Percentiles rank a stretch among this genome's conserved stretches.
Conservation (phyloP, 2,113 vertebrate species). For the Cnemophilus loriae region DNA sequence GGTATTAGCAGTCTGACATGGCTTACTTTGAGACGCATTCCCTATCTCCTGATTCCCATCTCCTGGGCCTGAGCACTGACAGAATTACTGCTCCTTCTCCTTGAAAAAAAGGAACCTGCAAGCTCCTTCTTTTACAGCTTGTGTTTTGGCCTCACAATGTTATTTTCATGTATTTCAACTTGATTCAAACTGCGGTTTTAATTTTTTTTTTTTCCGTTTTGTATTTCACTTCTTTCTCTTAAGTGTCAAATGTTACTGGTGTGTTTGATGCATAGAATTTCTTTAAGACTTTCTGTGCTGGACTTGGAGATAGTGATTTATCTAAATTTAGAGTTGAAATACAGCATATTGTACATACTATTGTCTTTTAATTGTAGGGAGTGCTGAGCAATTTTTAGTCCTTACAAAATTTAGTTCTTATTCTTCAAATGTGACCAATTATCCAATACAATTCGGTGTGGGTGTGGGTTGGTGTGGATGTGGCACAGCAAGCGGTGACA, state of each 20-base stretch:
- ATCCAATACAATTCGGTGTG: background rate
- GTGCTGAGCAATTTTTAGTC: background rate
- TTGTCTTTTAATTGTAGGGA: conserved; percentile 43
- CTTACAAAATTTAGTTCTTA: background rate
- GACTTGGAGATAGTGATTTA: conserved; percentile 19
- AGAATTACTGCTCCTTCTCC: background rate
- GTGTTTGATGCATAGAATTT: background rate
- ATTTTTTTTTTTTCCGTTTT: background rate
- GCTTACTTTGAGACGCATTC: conserved; percentile 21
- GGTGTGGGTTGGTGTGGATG: conserved; percentile 9
- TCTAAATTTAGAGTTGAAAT: conserved; percentile 31
- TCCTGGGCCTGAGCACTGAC: background rate
- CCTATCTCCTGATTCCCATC: background rate
- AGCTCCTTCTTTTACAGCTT: background rate
- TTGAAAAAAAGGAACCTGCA: background rate
- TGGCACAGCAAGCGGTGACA: background rate
- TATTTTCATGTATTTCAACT: background rate
- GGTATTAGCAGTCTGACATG: conserved; percentile 18
- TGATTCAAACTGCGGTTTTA: background rate
- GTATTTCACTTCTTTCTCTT: conserved; percentile 4
- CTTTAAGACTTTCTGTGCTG: background rate
- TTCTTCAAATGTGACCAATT: conserved; percentile 30
- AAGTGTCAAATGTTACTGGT: background rate
- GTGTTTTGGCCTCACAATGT: background rate
- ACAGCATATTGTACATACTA: background rate